Evolutionary conservation across 2,888 invertebrate genomes (phyloP).

Genomic region (Lingula anatina): DNA sequence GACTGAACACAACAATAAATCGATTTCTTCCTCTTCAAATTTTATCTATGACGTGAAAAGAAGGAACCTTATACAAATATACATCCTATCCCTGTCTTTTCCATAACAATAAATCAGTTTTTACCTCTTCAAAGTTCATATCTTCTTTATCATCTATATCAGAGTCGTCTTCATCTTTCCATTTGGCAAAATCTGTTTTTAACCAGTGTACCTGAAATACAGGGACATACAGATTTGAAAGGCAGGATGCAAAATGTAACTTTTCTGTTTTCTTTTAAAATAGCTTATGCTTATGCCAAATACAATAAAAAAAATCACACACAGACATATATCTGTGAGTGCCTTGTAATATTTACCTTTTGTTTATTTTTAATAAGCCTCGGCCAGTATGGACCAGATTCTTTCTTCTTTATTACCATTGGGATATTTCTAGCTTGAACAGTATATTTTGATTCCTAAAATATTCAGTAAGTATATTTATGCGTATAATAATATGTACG

Average conservation of each 20-base stretch:
- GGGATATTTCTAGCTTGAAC: not conserved
- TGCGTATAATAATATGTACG: too few relatives aligned
- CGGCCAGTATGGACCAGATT: slow-evolving; percentile 1
- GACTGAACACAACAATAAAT: too few relatives aligned
- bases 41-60: too few relatives aligned
- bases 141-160: not conserved
- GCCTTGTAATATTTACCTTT: not conserved
- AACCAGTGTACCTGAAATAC: slow-evolving; percentile 1
- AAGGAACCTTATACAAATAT: too few relatives aligned
- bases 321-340: not conserved
- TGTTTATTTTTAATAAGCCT: not conserved
- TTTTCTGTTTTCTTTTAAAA: too few relatives aligned
- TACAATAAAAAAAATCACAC: too few relatives aligned
- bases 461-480: not conserved
- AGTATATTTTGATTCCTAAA: not conserved
- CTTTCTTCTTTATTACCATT: slow-evolving; percentile 3
- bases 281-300: too few relatives aligned
- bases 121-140: not conserved
- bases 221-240: too few relatives aligned
- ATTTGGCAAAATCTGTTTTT: slow-evolving; percentile 4
- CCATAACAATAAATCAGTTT: too few relatives aligned
- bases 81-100: too few relatives aligned
- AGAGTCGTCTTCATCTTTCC: slow-evolving; percentile 5
- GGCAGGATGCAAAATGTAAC: too few relatives aligned
- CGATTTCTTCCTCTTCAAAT: too few relatives aligned